Evolutionary conservation across 2,888 invertebrate species (phyloP).

Genomic region (Sympetrum striolatum): DNA sequence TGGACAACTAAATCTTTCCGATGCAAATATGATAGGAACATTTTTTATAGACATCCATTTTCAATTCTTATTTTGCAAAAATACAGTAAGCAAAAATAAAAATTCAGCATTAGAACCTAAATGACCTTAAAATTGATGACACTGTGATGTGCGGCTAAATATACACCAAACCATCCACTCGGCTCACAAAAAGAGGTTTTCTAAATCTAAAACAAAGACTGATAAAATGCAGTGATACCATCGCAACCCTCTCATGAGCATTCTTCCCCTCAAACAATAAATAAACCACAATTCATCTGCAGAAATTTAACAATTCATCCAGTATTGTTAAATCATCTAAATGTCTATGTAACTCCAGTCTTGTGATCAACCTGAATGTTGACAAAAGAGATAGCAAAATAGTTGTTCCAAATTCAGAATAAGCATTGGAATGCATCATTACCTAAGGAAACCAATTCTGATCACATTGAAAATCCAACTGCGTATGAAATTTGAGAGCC

Average conservation of each 20-base stretch:
- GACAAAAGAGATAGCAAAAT: constrained; percentile 44
- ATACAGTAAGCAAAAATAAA: constrained; percentile 14
- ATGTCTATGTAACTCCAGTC: constrained; percentile 13
- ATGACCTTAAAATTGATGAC: background rate
- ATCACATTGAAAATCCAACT: constrained; percentile 19
- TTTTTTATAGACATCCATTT: background rate
- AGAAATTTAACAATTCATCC: background rate
- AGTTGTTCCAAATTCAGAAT: constrained; percentile 35
- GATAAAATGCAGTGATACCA: constrained; percentile 11
- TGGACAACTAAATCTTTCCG: background rate
- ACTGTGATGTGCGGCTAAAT: background rate
- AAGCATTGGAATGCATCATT: constrained; percentile 33
- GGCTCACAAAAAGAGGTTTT: background rate
- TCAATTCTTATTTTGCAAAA: background rate
- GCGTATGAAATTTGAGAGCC: background rate
- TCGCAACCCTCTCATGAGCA: background rate
- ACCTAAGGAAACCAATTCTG: constrained; percentile 30
- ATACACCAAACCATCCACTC: background rate
- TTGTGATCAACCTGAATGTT: constrained; percentile 35
- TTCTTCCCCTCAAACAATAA: background rate
- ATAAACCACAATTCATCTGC: constrained; percentile 6
- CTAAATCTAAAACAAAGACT: constrained; percentile 12
- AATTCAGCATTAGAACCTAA: constrained; percentile 6
- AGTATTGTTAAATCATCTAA: constrained; percentile 32
- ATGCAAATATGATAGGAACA: constrained; percentile 12